Conservation (phyloP, 2,113 vertebrate species). For the Malaclemys terrapin region DNA sequence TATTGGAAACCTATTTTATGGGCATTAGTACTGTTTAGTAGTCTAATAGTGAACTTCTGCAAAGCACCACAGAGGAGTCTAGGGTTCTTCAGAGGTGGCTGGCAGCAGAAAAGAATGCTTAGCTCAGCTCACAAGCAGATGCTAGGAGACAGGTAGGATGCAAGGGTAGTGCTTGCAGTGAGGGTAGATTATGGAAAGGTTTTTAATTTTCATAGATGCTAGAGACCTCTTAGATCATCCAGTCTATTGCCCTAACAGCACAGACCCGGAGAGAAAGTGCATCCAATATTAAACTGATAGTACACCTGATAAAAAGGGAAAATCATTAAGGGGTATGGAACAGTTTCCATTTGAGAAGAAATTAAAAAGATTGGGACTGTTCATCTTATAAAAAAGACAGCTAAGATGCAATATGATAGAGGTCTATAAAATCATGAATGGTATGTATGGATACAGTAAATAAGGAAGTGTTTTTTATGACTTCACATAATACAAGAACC, state of each 20-base stretch:
- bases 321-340: background rate
- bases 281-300: background rate
- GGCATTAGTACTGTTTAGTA: constrained; percentile 1
- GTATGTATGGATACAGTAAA: background rate
- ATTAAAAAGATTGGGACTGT: background rate
- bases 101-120: background rate
- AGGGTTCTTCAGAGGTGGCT: background rate
- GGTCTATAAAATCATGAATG: background rate
- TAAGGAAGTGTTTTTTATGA: background rate
- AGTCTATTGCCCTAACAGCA: background rate
- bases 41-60: background rate
- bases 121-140: constrained; percentile 7
- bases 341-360: background rate
- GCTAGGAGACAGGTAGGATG: background rate
- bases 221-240: background rate
- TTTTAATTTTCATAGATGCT: background rate
- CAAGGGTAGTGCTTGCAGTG: background rate
- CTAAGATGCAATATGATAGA: background rate
- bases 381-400: background rate
- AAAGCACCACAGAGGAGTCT: background rate
- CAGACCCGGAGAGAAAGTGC: background rate
- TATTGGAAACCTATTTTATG: background rate
- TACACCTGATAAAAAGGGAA: background rate
- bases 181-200: background rate
- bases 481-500: background rate